These are phyloP conservation scores for Sapajus apella DNA, from an alignment of 2,113 vertebrate genomes.

Conservation along the genomic window DNA sequence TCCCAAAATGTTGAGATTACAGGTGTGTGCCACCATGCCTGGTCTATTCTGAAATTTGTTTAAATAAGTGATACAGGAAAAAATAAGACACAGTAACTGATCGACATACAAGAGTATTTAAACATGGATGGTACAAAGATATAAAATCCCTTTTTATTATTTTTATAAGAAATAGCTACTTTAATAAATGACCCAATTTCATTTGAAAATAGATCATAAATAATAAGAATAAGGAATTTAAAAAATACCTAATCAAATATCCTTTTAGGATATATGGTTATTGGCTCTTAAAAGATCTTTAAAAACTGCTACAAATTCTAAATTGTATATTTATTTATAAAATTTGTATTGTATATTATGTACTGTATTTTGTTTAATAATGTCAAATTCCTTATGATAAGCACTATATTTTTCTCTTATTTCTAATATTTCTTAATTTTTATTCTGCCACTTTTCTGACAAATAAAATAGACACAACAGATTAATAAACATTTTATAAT, in stretches of 20 bases:
- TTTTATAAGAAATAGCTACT: slow-evolving; percentile 47
- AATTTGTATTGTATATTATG: not conserved
- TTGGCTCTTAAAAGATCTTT: slow-evolving; percentile 45
- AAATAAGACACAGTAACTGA: not conserved
- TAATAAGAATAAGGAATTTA: not conserved
- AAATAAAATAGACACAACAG: not conserved
- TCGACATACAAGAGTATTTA: not conserved
- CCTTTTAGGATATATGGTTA: slow-evolving; percentile 6
- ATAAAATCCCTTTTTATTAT: not conserved
- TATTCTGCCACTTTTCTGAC: not conserved
- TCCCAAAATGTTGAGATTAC: too few species aligned
- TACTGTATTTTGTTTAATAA: not conserved
- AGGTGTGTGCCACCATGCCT: too few species aligned
- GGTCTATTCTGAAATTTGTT: not conserved
- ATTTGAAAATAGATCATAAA: slow-evolving; percentile 36
- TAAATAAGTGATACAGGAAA: slow-evolving; percentile 34
- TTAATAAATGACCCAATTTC: slow-evolving; percentile 13
- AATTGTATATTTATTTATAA: slow-evolving; percentile 34
- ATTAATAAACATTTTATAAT: slow-evolving; percentile 27
- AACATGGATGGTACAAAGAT: slow-evolving; percentile 7
- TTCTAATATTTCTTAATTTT: slow-evolving; percentile 33
- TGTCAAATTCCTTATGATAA: slow-evolving; percentile 2
- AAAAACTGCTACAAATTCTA: not conserved
- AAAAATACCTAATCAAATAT: slow-evolving; percentile 3
- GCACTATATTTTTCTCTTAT: not conserved